These are phyloP conservation scores for Elaphurus davidianus DNA, from an alignment of 2,113 vertebrate genomes.

Conservation along the genomic window DNA sequence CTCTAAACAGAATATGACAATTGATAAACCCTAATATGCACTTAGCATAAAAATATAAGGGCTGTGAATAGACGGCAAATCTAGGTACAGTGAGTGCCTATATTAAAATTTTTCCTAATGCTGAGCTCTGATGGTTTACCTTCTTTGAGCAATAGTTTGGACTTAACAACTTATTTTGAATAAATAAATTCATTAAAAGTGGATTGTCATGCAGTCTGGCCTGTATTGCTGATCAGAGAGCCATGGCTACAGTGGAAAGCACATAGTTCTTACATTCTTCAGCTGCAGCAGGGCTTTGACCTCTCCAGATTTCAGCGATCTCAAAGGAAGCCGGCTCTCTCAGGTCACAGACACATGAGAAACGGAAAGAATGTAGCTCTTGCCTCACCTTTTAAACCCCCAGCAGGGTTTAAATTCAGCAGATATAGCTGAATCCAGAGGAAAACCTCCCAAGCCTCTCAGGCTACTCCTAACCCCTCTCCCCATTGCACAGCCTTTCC, in stretches of 20 bases:
- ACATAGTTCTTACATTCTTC: background rate
- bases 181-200: background rate
- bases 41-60: background rate
- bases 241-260: background rate
- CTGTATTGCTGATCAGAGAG: background rate
- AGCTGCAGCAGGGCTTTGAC: background rate
- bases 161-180: background rate
- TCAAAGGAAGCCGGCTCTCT: background rate
- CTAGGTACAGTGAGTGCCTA: background rate
- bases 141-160: constrained; percentile 39
- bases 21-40: background rate
- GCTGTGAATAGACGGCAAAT: background rate
- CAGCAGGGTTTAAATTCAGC: background rate
- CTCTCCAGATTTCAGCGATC: background rate
- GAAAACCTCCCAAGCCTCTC: background rate
- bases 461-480: background rate
- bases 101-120: constrained; percentile 18
- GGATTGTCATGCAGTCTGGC: background rate
- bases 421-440: background rate
- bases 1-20: background rate
- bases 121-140: constrained; percentile 4
- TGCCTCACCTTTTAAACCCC: background rate
- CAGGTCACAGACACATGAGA: background rate
- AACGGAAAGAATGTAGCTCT: background rate
- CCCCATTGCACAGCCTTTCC: background rate